phyloP scores from a whole-genome alignment of 2,888 invertebrate species.

The Leptogaster cylindrica region DNA sequence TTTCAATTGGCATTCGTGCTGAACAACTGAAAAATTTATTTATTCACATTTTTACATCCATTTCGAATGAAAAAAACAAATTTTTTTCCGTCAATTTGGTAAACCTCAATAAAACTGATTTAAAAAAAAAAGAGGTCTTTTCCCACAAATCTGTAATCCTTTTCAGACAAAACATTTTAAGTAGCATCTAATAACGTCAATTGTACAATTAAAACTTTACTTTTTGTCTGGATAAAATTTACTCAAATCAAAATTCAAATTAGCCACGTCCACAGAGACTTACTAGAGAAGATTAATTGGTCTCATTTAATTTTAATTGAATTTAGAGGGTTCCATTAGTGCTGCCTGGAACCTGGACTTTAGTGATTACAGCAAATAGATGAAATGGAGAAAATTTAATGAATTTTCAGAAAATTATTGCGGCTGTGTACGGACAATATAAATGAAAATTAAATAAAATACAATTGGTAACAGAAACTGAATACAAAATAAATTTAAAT shows the following conservation, averaged over 20 bases:
- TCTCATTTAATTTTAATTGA: constrained; percentile 35
- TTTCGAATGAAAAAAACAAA: too few relatives aligned
- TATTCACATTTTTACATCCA: too few relatives aligned
- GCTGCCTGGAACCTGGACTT: constrained; percentile 2
- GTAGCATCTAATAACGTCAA: constrained; percentile 23
- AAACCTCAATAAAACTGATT: background rate
- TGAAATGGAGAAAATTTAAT: constrained; percentile 28
- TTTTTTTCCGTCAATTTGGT: background rate
- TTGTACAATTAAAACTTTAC: constrained; percentile 40
- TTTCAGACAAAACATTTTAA: background rate
- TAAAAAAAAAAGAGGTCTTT: background rate
- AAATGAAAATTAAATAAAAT: too few relatives aligned
- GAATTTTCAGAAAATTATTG: constrained; percentile 17
- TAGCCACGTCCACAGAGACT: constrained; percentile 39
- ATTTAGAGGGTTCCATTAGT: constrained; percentile 31
- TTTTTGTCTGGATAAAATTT: constrained; percentile 32
- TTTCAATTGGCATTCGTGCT: too few relatives aligned
- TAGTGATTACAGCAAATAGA: constrained; percentile 20
- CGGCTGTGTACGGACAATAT: too few relatives aligned
- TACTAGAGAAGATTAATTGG: constrained; percentile 32
- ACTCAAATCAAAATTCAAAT: constrained; percentile 41
- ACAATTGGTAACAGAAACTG: too few relatives aligned
- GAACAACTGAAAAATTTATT: too few relatives aligned
- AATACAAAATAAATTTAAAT: too few relatives aligned
- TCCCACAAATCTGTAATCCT: background rate